Evolutionary conservation across 2,113 vertebrate species (phyloP).

Genomic region (Setophaga petechia): DNA sequence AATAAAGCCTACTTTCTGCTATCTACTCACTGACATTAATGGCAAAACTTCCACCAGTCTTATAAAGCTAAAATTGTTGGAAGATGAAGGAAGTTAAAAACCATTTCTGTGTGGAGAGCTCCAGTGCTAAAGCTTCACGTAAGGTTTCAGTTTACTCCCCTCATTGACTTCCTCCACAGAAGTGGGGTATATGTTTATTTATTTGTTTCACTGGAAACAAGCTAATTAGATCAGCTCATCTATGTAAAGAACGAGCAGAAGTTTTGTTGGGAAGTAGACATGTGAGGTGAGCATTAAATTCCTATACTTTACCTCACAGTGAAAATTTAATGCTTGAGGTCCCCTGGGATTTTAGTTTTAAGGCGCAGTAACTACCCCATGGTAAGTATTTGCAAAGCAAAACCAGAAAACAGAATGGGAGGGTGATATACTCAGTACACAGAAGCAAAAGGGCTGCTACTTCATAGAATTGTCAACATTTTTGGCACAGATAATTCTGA

Average conservation of each 20-base stretch:
- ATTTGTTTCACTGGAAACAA: neutral
- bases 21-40: neutral
- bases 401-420: neutral
- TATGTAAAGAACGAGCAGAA: neutral
- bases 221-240: neutral
- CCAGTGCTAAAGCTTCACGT: neutral
- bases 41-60: neutral
- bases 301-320: neutral
- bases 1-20: neutral
- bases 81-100: neutral
- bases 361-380: neutral
- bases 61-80: neutral
- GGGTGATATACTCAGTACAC: neutral
- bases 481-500: constrained; percentile 45
- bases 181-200: neutral
- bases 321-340: neutral
- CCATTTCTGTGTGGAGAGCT: neutral
- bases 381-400: neutral
- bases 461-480: constrained; percentile 42
- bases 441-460: neutral
- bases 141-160: neutral
- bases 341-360: neutral
- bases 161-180: neutral
- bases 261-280: neutral
- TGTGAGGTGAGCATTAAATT: neutral